A percentile compares a stretch with the other conserved stretches of the same genome.
phyloP scores from a whole-genome alignment of 1,140 invertebrate species.

The Drosophila asahinai region DNA sequence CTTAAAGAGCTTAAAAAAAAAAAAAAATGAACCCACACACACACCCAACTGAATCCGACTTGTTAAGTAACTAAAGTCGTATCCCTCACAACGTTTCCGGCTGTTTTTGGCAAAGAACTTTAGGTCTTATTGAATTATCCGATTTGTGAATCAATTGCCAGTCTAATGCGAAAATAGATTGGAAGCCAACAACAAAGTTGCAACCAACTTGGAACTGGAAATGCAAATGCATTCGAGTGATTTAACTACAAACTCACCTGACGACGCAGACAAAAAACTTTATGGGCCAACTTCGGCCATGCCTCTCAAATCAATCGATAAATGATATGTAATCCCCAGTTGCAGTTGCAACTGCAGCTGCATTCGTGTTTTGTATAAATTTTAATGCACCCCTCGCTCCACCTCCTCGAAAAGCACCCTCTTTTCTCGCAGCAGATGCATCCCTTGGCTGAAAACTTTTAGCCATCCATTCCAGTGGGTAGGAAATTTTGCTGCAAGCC shows the following conservation, averaged over 20 bases:
- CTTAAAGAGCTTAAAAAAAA: slow-evolving; percentile 22
- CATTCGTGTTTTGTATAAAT: slow-evolving; percentile 66
- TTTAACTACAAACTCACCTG: slow-evolving; percentile 64
- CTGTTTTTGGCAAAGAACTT: slow-evolving; percentile 26
- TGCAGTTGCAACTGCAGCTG: slow-evolving; percentile 37
- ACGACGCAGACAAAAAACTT: slow-evolving; percentile 45
- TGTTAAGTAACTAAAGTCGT: slow-evolving; percentile 16
- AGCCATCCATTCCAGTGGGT: slow-evolving; percentile 58
- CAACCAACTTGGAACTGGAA: slow-evolving; percentile 33
- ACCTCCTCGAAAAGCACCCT: neutral
- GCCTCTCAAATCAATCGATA: slow-evolving; percentile 72
- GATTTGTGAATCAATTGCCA: slow-evolving; percentile 75
- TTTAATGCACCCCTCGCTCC: slow-evolving; percentile 34
- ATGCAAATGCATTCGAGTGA: slow-evolving; percentile 71
- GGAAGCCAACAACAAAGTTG: slow-evolving; percentile 14
- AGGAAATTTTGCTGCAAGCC: slow-evolving; percentile 53
- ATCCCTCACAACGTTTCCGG: neutral
- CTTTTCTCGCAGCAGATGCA: slow-evolving; percentile 18
- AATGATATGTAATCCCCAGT: slow-evolving; percentile 78
- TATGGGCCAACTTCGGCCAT: slow-evolving; percentile 48
- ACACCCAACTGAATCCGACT: neutral
- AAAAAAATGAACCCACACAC: neutral
- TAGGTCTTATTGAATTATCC: slow-evolving; percentile 72
- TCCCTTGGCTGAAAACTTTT: slow-evolving; percentile 52
- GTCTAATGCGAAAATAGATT: slow-evolving; percentile 68